Evolutionary conservation across 1,140 invertebrate genomes (phyloP).

Genomic region (Eupristina koningsbergeri): DNA sequence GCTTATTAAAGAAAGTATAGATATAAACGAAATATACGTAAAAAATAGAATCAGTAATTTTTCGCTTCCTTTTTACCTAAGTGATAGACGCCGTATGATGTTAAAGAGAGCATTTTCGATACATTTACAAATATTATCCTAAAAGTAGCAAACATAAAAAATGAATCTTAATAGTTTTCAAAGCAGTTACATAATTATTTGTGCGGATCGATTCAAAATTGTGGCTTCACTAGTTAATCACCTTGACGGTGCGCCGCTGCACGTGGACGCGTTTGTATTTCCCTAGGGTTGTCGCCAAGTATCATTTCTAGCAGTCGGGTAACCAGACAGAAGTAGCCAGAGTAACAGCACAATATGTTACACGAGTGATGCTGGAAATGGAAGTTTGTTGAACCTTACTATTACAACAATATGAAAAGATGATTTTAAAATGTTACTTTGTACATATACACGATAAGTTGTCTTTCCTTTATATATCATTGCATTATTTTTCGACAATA

Average conservation of each 20-base stretch:
- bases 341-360: not conserved
- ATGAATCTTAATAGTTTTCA: not conserved
- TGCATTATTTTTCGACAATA: conserved; percentile 48
- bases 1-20: not conserved
- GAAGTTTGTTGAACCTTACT: conserved; percentile 41
- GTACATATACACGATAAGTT: conserved; percentile 47
- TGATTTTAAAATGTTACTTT: conserved; percentile 48
- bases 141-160: not conserved
- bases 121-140: not conserved
- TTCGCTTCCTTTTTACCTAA: conserved; percentile 21
- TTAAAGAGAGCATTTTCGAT: not conserved
- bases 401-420: conserved; percentile 39
- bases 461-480: conserved; percentile 38
- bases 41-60: not conserved
- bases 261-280: conserved; percentile 25
- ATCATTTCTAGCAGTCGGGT: conserved; percentile 2
- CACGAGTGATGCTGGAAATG: conserved; percentile 8
- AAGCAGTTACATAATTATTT: not conserved
- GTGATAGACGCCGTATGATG: not conserved
- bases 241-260: not conserved
- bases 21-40: not conserved
- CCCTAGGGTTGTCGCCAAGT: conserved; percentile 38
- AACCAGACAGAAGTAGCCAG: not conserved
- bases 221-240: not conserved
- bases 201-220: not conserved